Conservation (phyloP, 2,888 invertebrate genomes). For the Lasioglossum oenotherae region DNA sequence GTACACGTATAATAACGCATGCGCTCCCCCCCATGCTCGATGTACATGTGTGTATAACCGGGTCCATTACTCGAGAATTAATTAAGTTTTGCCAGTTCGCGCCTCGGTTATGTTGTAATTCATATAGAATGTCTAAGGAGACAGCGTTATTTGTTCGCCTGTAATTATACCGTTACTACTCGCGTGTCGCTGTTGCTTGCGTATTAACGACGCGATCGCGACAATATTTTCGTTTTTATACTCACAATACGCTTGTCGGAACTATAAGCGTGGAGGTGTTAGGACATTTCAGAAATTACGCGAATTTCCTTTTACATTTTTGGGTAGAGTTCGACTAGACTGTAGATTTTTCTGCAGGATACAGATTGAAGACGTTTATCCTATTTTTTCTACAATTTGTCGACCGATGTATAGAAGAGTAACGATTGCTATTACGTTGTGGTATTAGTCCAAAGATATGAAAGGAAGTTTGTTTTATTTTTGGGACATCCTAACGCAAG, state of each 20-base stretch:
- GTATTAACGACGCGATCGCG: constrained; percentile 55
- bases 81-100: constrained; percentile 52
- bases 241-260: constrained; percentile 39
- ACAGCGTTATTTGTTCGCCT: constrained; percentile 36
- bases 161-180: constrained; percentile 58
- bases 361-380: neutral
- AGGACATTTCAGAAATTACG: no score
- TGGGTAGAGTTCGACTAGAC: no score
- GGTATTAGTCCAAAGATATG: neutral
- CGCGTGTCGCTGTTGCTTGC: constrained; percentile 63
- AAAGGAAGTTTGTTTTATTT: neutral
- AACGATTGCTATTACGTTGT: neutral
- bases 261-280: constrained; percentile 14
- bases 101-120: constrained; percentile 61
- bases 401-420: neutral
- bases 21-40: constrained; percentile 30
- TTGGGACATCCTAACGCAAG: neutral
- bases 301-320: neutral
- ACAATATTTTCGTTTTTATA: constrained; percentile 61
- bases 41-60: constrained; percentile 51
- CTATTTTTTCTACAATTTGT: neutral
- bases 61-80: constrained; percentile 43
- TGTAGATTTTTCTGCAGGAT: no score
- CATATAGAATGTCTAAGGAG: constrained; percentile 38
- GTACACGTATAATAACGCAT: constrained; percentile 24